Conservation (phyloP, 2,888 invertebrate genomes). For the Bhutanitis thaidina region DNA sequence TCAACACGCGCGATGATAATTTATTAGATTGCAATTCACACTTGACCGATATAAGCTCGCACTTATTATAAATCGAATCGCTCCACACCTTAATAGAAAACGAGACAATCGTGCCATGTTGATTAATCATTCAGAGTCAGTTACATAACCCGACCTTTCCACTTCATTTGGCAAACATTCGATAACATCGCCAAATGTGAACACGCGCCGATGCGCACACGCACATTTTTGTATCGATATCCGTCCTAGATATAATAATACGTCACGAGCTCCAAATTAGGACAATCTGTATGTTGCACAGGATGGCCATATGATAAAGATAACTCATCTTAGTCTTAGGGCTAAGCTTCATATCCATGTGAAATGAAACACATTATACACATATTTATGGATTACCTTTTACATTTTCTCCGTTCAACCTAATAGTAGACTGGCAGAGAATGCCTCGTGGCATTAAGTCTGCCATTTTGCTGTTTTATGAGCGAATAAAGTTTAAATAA, state of each 20-base stretch:
- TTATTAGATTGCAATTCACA: not conserved
- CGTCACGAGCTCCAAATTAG: not conserved
- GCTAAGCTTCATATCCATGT: too few relatives aligned
- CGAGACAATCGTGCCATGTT: constrained; percentile 35
- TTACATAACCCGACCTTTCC: constrained; percentile 34
- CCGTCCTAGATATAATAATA: constrained; percentile 3
- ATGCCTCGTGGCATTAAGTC: too few relatives aligned
- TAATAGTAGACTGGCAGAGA: too few relatives aligned
- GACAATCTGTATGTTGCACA: too few relatives aligned
- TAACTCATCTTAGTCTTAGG: too few relatives aligned
- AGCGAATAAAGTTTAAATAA: too few relatives aligned
- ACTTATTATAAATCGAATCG: constrained; percentile 11
- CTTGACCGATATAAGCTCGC: constrained; percentile 10
- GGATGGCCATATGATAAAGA: too few relatives aligned
- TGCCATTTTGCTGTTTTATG: too few relatives aligned
- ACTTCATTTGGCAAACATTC: constrained; percentile 21
- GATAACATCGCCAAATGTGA: constrained; percentile 23
- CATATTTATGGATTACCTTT: too few relatives aligned
- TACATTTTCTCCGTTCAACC: too few relatives aligned
- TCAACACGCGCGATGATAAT: not conserved
- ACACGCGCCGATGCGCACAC: constrained; percentile 9
- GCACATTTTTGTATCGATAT: not conserved
- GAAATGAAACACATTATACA: too few relatives aligned
- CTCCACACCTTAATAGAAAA: constrained; percentile 28
- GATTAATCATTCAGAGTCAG: constrained; percentile 10